phyloP scores from a whole-genome alignment of 2,797 vertebrate genomes.

The Enteromius thamalakanensis region DNA sequence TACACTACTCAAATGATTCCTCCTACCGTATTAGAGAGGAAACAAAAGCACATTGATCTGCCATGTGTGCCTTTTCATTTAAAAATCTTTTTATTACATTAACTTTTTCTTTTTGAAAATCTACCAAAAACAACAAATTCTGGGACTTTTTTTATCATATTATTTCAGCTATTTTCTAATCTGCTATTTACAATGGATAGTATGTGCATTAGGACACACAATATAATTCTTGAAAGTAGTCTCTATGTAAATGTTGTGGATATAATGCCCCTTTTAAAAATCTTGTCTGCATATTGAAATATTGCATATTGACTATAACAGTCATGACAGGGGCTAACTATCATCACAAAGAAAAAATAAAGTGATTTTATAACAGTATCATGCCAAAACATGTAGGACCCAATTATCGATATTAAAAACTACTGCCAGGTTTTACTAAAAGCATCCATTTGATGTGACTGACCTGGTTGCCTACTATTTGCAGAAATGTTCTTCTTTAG shows the following conservation, averaged over 20 bases:
- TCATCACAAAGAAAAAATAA: background rate
- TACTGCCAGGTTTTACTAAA: background rate
- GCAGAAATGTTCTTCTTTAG: background rate
- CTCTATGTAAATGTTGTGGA: background rate
- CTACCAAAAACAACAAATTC: background rate
- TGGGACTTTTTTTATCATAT: background rate
- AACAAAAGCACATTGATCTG: background rate
- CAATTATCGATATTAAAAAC: background rate
- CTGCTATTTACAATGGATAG: background rate
- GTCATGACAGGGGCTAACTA: background rate
- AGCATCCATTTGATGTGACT: background rate
- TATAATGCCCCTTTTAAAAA: background rate
- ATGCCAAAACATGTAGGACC: background rate
- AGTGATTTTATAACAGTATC: background rate
- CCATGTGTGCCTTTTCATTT: background rate
- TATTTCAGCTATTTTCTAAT: background rate
- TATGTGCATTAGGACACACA: background rate
- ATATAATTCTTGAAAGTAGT: background rate
- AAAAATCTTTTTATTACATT: background rate
- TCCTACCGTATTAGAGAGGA: background rate
- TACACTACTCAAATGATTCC: background rate
- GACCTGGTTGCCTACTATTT: background rate
- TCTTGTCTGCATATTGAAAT: background rate
- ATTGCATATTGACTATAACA: too few relatives aligned
- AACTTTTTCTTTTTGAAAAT: background rate